phyloP scores from a whole-genome alignment of 2,888 invertebrate genomes.

The Apantesis nais region DNA sequence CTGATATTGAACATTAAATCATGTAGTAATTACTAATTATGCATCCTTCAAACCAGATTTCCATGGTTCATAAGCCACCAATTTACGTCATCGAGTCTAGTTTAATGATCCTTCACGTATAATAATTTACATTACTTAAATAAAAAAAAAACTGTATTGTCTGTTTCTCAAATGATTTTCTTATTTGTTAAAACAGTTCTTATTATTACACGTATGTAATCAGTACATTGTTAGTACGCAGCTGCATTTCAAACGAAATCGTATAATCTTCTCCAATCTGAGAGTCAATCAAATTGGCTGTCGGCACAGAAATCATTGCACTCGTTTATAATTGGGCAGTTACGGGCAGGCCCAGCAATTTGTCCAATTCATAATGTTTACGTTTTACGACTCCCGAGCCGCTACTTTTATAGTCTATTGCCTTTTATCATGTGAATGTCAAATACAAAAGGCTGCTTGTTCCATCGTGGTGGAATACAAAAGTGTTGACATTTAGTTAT shows the following conservation, averaged over 20 bases:
- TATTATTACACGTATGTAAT: too few relatives aligned
- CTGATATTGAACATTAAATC: background rate
- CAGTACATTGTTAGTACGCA: background rate
- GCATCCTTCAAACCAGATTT: too few relatives aligned
- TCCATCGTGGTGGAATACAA: constrained; percentile 13
- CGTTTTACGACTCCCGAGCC: constrained; percentile 21
- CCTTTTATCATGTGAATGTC: constrained; percentile 48
- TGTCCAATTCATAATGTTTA: constrained; percentile 43
- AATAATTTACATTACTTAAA: too few relatives aligned
- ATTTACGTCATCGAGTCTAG: too few relatives aligned
- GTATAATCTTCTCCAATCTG: background rate
- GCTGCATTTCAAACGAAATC: background rate
- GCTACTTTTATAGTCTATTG: constrained; percentile 42
- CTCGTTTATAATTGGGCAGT: constrained; percentile 42
- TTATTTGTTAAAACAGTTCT: too few relatives aligned
- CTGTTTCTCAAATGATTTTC: too few relatives aligned
- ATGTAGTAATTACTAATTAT: too few relatives aligned
- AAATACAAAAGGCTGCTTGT: constrained; percentile 18
- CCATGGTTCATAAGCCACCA: too few relatives aligned
- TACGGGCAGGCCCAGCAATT: constrained; percentile 39
- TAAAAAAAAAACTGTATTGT: too few relatives aligned
- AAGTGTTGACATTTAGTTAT: constrained; percentile 6
- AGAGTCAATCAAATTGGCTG: constrained; percentile 32
- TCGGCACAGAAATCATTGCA: constrained; percentile 35
- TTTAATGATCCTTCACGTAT: too few relatives aligned